These are phyloP conservation scores for Stenichneumon culpator DNA, from an alignment of 2,888 invertebrate species.

Conservation along the genomic window DNA sequence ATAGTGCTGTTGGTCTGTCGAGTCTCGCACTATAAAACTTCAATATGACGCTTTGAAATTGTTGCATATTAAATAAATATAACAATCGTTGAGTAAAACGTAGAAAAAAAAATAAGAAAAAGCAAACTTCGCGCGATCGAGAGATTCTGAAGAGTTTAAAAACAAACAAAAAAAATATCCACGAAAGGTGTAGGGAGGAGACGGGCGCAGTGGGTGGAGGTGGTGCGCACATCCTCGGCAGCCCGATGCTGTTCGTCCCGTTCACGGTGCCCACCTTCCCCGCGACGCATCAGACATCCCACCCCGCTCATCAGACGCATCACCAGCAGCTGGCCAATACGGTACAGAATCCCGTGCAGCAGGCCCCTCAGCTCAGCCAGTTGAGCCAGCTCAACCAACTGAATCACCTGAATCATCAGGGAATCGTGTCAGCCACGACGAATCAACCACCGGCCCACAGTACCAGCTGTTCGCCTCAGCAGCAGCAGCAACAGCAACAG, in stretches of 20 bases:
- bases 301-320: slow-evolving; percentile 81
- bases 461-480: slow-evolving; percentile 84
- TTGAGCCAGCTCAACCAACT: slow-evolving; percentile 82
- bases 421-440: slow-evolving; percentile 79
- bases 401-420: slow-evolving; percentile 83
- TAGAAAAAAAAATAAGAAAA: slow-evolving; percentile 7
- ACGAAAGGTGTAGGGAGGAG: slow-evolving; percentile 84
- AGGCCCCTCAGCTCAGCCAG: slow-evolving; percentile 78
- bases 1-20: slow-evolving; percentile 49
- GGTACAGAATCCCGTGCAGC: slow-evolving; percentile 74
- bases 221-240: slow-evolving; percentile 85
- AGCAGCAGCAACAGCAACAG: slow-evolving; percentile 74
- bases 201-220: slow-evolving; percentile 85
- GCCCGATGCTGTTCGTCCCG: slow-evolving; percentile 85
- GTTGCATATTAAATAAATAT: slow-evolving; percentile 19
- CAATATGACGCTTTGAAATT: slow-evolving; percentile 40
- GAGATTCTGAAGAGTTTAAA: slow-evolving; percentile 66
- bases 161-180: slow-evolving; percentile 66
- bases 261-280: slow-evolving; percentile 85
- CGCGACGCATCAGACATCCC: slow-evolving; percentile 83
- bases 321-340: slow-evolving; percentile 75
- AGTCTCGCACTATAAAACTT: slow-evolving; percentile 24
- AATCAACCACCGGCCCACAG: slow-evolving; percentile 81
- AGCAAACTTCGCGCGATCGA: slow-evolving; percentile 58
- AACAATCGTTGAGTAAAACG: slow-evolving; percentile 40